Evolutionary conservation across 2,797 vertebrate species (phyloP).

Genomic region (Heteromormyrus szaboi): DNA sequence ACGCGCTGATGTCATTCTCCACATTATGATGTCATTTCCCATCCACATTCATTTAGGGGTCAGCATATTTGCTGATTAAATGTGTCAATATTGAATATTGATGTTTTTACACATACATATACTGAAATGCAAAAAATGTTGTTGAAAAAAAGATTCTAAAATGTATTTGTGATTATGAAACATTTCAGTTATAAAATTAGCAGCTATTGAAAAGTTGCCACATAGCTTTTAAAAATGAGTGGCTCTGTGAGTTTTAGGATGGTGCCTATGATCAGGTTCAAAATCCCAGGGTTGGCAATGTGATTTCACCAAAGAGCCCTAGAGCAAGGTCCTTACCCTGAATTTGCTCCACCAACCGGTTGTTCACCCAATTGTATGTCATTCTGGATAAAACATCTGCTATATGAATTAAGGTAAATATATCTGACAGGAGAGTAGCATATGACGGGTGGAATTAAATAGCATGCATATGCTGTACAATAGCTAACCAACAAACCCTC

Average conservation of each 20-base stretch:
- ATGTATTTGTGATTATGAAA: not conserved
- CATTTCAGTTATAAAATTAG: not conserved
- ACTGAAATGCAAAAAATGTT: not conserved
- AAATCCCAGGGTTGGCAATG: not conserved
- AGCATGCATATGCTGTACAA: not conserved
- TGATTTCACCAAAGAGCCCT: not conserved
- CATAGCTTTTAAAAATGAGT: not conserved
- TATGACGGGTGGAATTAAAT: not conserved
- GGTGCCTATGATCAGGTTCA: not conserved
- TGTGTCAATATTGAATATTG: not conserved
- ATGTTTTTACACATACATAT: not conserved
- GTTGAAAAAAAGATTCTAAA: not conserved
- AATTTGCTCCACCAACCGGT: not conserved
- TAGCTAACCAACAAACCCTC: not conserved
- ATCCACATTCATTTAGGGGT: not conserved
- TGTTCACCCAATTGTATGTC: not conserved
- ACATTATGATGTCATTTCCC: not conserved
- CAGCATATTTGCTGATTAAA: not conserved
- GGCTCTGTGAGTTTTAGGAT: not conserved
- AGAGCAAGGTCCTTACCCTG: not conserved
- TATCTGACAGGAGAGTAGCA: not conserved
- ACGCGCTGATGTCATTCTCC: not conserved
- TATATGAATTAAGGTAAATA: not conserved
- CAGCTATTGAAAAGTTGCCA: not conserved
- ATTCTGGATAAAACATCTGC: not conserved